Conservation (phyloP, 1,140 invertebrate species). For the Drosophila virilis region DNA sequence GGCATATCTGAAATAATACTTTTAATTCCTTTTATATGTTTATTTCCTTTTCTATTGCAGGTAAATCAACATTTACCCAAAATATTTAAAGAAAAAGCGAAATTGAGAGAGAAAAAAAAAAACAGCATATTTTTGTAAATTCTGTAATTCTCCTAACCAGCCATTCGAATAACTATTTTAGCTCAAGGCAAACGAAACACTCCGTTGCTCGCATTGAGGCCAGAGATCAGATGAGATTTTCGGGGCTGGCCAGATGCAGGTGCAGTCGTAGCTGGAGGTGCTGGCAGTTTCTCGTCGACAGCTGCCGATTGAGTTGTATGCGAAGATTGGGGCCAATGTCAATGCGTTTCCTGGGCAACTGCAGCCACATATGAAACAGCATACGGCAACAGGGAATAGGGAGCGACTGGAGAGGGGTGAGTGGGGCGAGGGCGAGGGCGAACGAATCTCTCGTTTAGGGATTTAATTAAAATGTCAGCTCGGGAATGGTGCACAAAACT, state of each 20-base stretch:
- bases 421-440: conserved; percentile 19
- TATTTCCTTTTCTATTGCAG: too few relatives aligned
- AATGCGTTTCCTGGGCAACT: conserved; percentile 20
- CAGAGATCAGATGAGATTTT: conserved; percentile 7
- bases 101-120: too few relatives aligned
- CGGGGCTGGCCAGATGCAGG: neutral
- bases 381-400: neutral
- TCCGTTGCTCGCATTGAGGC: too few relatives aligned
- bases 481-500: conserved; percentile 9
- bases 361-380: conserved; percentile 12
- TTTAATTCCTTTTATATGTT: too few relatives aligned
- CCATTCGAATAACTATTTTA: too few relatives aligned
- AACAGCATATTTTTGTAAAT: too few relatives aligned
- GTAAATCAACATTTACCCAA: too few relatives aligned
- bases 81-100: too few relatives aligned
- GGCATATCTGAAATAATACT: too few relatives aligned
- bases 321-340: conserved; percentile 30
- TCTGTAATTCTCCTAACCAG: too few relatives aligned
- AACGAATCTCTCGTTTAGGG: conserved; percentile 53
- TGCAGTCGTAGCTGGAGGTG: neutral
- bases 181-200: too few relatives aligned
- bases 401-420: neutral
- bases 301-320: conserved; percentile 18
- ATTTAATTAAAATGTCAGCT: conserved; percentile 63
- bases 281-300: neutral